phyloP scores from a whole-genome alignment of 2,888 invertebrate species.

The Tethea ocularis region DNA sequence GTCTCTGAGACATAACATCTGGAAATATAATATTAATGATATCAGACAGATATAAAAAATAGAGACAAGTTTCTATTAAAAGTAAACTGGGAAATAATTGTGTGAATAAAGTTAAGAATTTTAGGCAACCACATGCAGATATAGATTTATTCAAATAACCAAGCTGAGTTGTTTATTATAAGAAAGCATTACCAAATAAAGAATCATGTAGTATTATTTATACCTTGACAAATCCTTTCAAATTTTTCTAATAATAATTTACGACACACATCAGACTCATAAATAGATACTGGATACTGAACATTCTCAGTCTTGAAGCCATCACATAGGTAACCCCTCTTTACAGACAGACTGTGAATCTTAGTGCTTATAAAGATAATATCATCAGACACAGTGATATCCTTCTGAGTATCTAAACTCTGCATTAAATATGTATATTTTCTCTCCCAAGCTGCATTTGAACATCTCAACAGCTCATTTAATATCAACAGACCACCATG shows the following conservation, averaged over 20 bases:
- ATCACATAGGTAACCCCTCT: slow-evolving; percentile 78
- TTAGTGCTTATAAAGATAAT: slow-evolving; percentile 84
- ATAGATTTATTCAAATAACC: no score
- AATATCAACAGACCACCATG: slow-evolving; percentile 96
- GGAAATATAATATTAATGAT: slow-evolving; percentile 45
- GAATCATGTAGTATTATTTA: no score
- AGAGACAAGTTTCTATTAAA: not conserved
- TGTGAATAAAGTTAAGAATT: slow-evolving; percentile 5
- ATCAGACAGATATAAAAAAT: not conserved
- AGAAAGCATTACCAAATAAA: slow-evolving; percentile 3
- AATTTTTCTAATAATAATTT: slow-evolving; percentile 92
- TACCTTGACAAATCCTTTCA: slow-evolving; percentile 88
- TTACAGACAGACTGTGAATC: slow-evolving; percentile 83
- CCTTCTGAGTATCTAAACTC: slow-evolving; percentile 76
- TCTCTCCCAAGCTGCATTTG: slow-evolving; percentile 94
- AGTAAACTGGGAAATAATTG: slow-evolving; percentile 3
- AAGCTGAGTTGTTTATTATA: no score
- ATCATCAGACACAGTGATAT: slow-evolving; percentile 78
- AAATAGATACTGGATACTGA: slow-evolving; percentile 84
- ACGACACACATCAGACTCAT: slow-evolving; percentile 94
- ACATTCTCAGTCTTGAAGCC: slow-evolving; percentile 80
- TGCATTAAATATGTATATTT: slow-evolving; percentile 90
- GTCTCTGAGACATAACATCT: slow-evolving; percentile 91
- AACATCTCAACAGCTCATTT: slow-evolving; percentile 96
- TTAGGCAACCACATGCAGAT: no score